Base-by-base conservation (phyloP, 2,888 invertebrate genomes). In the Aporophyla lueneburgensis region DNA sequence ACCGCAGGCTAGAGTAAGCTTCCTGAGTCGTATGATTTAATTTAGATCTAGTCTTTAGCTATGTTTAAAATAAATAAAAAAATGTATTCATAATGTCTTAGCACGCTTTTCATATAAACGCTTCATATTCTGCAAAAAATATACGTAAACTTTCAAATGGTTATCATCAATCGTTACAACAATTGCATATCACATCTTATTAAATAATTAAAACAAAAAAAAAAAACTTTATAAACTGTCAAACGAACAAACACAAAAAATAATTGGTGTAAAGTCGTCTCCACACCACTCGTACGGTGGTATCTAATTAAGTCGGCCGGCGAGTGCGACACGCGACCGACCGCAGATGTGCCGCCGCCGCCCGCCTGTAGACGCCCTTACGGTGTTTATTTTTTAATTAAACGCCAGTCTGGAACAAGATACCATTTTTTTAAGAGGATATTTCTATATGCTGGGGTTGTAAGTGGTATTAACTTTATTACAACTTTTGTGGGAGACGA, bases 271-370 rank as follows among this genome's bases (percentile, higher is more conserved):
- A 3, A 49, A 56, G 4, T n/a, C 83, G 56, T 73, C 90, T 92
- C 92, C 74, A 91, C 65, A 19, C n/a, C 68, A n/a, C 53, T 71
- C 61, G 7, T 76, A 71, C 62, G 51, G 53, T 76, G 59, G 66
- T 81, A 72, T 82, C 84, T 92, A 92, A 93, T 92, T 89, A 92
- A 92, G 89, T 87, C 87, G 70, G 86, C 86, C 78, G 86, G 85
- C 81, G 88, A 76, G 78, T 79, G 87, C 88, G 91, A 91, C 92
- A 91, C 92, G 92, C 92, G 91, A 91, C 89, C 82, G 71, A 76
- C 76, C 86, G 88, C 89, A 88, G 91, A 89, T 89, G 90, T 83
- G 74, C 80, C 69, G 70, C 58, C 73, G 61, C 76, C 69, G 84
- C 77, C 74, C 77, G 80, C 69, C 85, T 85, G 85, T 74, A 78